phyloP scores from a whole-genome alignment of 2,797 vertebrate species.

The Remorina albescens region DNA sequence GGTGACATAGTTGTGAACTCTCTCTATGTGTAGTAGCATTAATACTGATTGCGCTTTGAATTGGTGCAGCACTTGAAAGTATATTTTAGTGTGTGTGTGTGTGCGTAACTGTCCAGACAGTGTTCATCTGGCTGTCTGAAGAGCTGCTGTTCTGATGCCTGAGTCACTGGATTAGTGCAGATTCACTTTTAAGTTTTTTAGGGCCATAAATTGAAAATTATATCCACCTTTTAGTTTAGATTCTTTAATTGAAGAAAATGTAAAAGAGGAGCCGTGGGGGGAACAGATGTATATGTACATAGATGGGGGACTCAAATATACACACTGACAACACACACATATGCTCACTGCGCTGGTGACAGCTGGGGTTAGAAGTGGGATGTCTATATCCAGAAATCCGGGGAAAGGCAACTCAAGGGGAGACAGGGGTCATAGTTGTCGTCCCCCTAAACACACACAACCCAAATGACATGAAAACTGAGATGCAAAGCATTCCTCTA shows the following conservation, averaged over 20 bases:
- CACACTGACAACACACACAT: slow-evolving; percentile 31
- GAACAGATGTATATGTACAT: slow-evolving; percentile 37
- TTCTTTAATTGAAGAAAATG: slow-evolving; percentile 33
- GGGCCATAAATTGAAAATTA: slow-evolving; percentile 62
- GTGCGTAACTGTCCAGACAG: slow-evolving; percentile 54
- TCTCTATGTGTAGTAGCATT: slow-evolving; percentile 45
- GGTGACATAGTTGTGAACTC: slow-evolving; percentile 59
- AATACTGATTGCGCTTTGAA: slow-evolving; percentile 72
- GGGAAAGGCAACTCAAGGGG: slow-evolving; percentile 60
- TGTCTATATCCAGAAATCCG: slow-evolving; percentile 79
- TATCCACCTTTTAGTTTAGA: slow-evolving; percentile 38
- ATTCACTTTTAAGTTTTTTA: slow-evolving; percentile 38
- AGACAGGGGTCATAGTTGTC: slow-evolving; percentile 67
- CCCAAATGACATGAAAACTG: slow-evolving; percentile 77
- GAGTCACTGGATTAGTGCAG: slow-evolving; percentile 11
- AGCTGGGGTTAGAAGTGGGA: slow-evolving; percentile 77
- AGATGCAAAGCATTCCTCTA: slow-evolving; percentile 68
- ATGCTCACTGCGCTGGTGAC: slow-evolving; percentile 61
- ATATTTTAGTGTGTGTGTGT: slow-evolving; percentile 62
- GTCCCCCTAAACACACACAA: slow-evolving; percentile 62
- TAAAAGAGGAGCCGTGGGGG: slow-evolving; percentile 22
- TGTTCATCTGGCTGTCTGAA: slow-evolving; percentile 60
- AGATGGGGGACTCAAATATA: slow-evolving; percentile 23
- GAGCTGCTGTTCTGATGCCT: slow-evolving; percentile 8
- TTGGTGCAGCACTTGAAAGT: slow-evolving; percentile 56